Evolutionary conservation across 1,140 invertebrate species (phyloP).

Genomic region (Dufourea novaeangliae): DNA sequence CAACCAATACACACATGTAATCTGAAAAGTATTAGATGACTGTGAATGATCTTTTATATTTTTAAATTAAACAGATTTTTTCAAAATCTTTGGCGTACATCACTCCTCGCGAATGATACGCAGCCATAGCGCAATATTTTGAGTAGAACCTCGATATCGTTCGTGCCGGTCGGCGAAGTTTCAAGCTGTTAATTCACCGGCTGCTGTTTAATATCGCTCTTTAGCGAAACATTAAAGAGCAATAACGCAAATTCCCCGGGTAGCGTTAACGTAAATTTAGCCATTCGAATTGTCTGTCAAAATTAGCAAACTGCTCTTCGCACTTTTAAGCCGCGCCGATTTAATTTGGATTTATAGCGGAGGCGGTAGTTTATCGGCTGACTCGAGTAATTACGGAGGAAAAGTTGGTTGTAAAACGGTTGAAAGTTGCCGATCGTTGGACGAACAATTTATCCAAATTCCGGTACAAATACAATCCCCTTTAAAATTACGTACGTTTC

Average conservation of each 20-base stretch:
- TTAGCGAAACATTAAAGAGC: neutral
- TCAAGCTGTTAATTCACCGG: neutral
- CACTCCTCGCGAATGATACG: no score
- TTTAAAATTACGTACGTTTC: neutral
- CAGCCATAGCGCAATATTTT: no score
- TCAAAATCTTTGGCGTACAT: no score
- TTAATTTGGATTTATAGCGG: neutral
- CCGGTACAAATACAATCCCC: no score
- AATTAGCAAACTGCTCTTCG: neutral
- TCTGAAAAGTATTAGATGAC: no score
- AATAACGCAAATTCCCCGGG: neutral
- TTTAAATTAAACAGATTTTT: no score
- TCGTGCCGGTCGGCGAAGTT: neutral
- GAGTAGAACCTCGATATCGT: neutral
- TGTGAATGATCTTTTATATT: no score
- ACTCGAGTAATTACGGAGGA: neutral
- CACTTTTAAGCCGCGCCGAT: neutral
- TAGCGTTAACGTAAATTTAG: neutral
- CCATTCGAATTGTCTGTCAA: neutral
- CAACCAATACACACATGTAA: no score
- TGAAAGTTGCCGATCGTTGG: neutral
- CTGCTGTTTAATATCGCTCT: neutral
- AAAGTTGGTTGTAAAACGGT: neutral
- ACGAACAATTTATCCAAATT: conserved; percentile 3
- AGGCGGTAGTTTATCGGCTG: neutral